Evolutionary conservation across 2,888 invertebrate species (phyloP).

Genomic region (Nephrocerus scutellatus): DNA sequence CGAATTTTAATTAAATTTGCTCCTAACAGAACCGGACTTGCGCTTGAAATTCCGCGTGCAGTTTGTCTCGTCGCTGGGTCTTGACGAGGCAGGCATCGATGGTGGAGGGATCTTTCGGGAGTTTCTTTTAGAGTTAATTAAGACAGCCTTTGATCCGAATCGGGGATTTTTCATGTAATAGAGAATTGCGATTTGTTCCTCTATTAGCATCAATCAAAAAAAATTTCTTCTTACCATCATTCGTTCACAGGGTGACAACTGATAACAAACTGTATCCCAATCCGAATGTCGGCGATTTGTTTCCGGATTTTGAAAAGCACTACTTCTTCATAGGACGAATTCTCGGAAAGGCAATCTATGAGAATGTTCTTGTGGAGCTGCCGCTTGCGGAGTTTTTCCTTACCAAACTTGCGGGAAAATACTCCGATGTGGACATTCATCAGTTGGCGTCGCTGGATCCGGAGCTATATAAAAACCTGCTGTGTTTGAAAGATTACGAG

Average conservation of each 20-base stretch:
- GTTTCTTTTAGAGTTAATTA: constrained; percentile 86
- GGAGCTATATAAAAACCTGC: constrained; percentile 80
- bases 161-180: constrained; percentile 75
- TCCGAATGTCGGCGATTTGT: constrained; percentile 81
- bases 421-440: constrained; percentile 73
- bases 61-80: constrained; percentile 80
- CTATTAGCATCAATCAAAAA: not conserved
- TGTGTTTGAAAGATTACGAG: constrained; percentile 76
- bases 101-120: constrained; percentile 96
- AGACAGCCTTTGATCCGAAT: constrained; percentile 94
- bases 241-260: constrained; percentile 58
- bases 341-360: constrained; percentile 92
- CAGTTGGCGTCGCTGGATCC: constrained; percentile 85
- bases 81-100: constrained; percentile 94
- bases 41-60: constrained; percentile 81
- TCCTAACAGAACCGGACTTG: constrained; percentile 74
- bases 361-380: constrained; percentile 87
- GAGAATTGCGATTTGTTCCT: not conserved
- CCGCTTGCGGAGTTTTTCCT: constrained; percentile 95
- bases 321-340: constrained; percentile 92
- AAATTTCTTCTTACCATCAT: not conserved
- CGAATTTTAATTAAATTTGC: not conserved
- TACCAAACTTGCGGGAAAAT: constrained; percentile 73
- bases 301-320: constrained; percentile 80
- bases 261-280: constrained; percentile 95